Evolutionary conservation across 2,113 vertebrate genomes (phyloP).

Genomic region (Salvelinus sp.): DNA sequence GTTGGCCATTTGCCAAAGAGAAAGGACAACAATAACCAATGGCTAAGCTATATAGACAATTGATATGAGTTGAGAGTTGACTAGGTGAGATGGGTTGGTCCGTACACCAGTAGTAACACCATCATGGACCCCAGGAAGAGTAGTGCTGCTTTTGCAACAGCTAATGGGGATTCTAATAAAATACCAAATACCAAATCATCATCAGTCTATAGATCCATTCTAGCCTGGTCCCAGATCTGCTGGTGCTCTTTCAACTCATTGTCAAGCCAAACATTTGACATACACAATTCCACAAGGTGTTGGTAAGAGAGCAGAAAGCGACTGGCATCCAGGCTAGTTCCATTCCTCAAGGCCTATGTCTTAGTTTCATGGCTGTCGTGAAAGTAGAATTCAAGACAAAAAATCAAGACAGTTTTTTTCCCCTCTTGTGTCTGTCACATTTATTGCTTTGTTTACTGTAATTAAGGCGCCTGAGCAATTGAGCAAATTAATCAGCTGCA

Average conservation of each 20-base stretch:
- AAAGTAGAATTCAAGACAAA: constrained; percentile 54
- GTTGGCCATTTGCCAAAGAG: constrained; percentile 64
- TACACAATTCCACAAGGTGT: no score
- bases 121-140: constrained; percentile 29
- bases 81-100: constrained; percentile 53
- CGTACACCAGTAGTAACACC: constrained; percentile 63
- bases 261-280: no score
- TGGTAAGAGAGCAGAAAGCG: no score
- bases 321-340: constrained; percentile 14
- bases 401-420: constrained; percentile 69
- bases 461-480: not conserved
- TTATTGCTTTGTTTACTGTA: constrained; percentile 13
- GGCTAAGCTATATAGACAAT: constrained; percentile 24
- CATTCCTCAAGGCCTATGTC: constrained; percentile 28
- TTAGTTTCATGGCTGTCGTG: constrained; percentile 67
- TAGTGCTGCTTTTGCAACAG: not conserved
- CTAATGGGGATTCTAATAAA: no score
- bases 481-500: no score
- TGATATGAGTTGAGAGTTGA: constrained; percentile 40
- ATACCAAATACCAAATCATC: no score
- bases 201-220: no score
- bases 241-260: constrained; percentile 9
- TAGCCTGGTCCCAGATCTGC: no score
- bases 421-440: constrained; percentile 42
- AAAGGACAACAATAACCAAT: constrained; percentile 49